A percentile compares a stretch with the other conserved stretches of the same genome.
Conservation (phyloP, 2,113 vertebrate species). For the Geothlypis trichas region DNA sequence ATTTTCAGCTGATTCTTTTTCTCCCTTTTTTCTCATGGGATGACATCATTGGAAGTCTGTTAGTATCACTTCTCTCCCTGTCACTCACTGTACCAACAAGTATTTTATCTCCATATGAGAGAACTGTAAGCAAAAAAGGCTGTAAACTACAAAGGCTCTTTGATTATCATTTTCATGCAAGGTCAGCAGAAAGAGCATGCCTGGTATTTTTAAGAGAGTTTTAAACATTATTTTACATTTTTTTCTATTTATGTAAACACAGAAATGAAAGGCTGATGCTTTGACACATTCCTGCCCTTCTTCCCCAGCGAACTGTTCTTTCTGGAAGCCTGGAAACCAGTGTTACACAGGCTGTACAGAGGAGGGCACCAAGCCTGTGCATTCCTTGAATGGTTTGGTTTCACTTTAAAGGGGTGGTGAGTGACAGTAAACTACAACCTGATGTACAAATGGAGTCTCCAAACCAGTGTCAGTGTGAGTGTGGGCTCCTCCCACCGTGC, state of each 20-base stretch:
- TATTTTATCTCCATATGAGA: neutral
- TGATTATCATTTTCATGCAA: slow-evolving; percentile 22
- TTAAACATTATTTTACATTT: neutral
- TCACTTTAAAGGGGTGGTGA: neutral
- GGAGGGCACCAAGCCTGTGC: neutral
- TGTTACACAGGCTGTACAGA: neutral
- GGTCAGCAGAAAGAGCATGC: slow-evolving; percentile 9
- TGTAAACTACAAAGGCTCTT: slow-evolving; percentile 32
- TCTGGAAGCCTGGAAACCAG: neutral
- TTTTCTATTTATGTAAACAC: neutral
- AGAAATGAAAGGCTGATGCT: neutral
- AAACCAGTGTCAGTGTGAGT: neutral
- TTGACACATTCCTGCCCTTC: neutral
- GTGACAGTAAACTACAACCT: neutral
- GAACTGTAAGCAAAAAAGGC: neutral
- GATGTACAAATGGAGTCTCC: neutral
- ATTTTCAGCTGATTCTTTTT: slow-evolving; percentile 1
- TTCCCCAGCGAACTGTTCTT: fast-evolving
- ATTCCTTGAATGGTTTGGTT: neutral
- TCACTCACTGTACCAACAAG: neutral
- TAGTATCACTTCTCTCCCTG: neutral
- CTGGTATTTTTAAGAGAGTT: slow-evolving; percentile 7
- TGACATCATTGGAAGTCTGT: neutral
- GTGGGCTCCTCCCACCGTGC: neutral
- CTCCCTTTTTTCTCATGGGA: neutral